A percentile compares a stretch with the other conserved stretches of the same genome.
These are phyloP conservation scores for Microchirus variegatus DNA, from an alignment of 2,797 vertebrate genomes.

Conservation along the genomic window DNA sequence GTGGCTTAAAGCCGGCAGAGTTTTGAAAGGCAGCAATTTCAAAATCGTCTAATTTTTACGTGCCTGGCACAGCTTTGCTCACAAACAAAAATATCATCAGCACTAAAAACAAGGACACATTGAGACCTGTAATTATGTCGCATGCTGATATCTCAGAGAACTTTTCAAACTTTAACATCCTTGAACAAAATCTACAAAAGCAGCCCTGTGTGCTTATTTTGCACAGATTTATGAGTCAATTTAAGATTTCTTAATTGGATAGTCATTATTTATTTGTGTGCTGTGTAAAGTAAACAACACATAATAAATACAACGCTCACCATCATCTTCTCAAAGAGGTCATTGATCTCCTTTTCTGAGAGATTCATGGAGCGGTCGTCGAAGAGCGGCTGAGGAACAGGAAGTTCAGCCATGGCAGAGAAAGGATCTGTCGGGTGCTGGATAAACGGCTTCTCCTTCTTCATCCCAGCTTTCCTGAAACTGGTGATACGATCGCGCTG, in stretches of 20 bases:
- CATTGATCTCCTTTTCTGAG: constrained; percentile 97
- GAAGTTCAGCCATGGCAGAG: constrained; percentile 85
- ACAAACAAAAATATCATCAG: constrained; percentile 25
- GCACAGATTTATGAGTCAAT: constrained; percentile 15
- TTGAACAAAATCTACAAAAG: not conserved
- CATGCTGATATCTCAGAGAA: not conserved
- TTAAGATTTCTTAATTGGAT: constrained; percentile 17
- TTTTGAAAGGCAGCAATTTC: constrained; percentile 13
- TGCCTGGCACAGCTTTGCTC: constrained; percentile 6
- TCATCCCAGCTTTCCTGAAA: constrained; percentile 91
- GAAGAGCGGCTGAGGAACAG: constrained; percentile 88
- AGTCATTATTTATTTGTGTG: constrained; percentile 2
- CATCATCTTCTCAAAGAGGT: constrained; percentile 99
- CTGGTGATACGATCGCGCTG: constrained; percentile 97
- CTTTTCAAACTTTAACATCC: constrained; percentile 14
- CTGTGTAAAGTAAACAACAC: not conserved
- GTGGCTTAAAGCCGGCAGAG: constrained; percentile 10
- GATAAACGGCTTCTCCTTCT: constrained; percentile 94
- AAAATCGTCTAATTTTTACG: constrained; percentile 10
- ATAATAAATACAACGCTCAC: constrained; percentile 78
- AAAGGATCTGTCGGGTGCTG: constrained; percentile 94
- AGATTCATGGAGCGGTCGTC: constrained; percentile 95
- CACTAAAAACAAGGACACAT: constrained; percentile 32
- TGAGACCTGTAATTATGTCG: constrained; percentile 1
- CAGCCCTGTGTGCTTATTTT: constrained; percentile 3